Evolutionary conservation across 2,797 vertebrate species (phyloP).

Genomic region (Diceros bicornis): DNA sequence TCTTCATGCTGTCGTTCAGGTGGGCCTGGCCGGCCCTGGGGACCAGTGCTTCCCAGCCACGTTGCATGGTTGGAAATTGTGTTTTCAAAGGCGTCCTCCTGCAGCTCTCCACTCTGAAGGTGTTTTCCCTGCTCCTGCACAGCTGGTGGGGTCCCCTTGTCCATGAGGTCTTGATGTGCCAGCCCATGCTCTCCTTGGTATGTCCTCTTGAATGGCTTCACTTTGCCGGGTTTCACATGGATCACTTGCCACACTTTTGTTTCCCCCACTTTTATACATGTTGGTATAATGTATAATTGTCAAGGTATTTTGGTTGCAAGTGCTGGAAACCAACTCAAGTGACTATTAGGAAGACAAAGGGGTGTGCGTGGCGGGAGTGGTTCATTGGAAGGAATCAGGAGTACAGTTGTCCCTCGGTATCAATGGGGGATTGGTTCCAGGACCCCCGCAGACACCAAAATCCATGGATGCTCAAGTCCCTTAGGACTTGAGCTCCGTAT

Average conservation of each 20-base stretch:
- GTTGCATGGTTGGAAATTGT: background rate
- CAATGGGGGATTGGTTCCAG: too few species aligned
- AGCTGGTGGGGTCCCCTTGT: background rate
- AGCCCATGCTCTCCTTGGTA: rapidly evolving
- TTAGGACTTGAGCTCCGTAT: too few species aligned
- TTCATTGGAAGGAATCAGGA: background rate
- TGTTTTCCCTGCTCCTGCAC: background rate
- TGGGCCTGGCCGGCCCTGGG: background rate
- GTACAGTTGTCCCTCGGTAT: too few species aligned
- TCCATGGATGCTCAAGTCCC: too few species aligned
- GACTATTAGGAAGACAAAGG: background rate
- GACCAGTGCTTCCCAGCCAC: background rate
- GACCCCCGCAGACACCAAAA: too few species aligned
- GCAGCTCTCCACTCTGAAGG: background rate
- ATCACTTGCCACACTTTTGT: background rate
- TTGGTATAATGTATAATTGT: too few species aligned
- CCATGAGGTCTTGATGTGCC: background rate
- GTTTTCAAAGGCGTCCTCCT: background rate
- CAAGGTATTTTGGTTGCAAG: background rate
- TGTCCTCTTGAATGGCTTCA: background rate
- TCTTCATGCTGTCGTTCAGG: rapidly evolving
- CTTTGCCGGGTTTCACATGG: background rate
- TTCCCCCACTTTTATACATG: too few species aligned
- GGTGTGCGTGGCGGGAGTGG: too few species aligned
- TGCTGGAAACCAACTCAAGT: background rate